phyloP scores from a whole-genome alignment of 2,797 vertebrate species.

The Hyperoplus lanceolatus region DNA sequence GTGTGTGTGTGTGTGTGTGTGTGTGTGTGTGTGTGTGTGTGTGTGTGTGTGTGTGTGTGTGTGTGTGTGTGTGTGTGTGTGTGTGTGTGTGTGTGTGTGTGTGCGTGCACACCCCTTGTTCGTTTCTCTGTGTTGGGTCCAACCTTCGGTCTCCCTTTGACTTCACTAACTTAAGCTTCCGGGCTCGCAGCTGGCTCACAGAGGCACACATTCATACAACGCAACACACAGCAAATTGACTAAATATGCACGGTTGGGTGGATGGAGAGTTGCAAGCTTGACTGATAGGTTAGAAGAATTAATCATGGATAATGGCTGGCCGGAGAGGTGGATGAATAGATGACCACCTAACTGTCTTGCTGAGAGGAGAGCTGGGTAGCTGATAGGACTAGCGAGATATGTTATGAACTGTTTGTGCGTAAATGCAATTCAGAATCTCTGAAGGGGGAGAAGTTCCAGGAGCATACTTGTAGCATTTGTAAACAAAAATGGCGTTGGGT shows the following conservation, averaged over 20 bases:
- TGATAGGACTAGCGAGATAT: neutral
- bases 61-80: constrained; percentile 8
- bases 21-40: constrained; percentile 20
- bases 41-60: constrained; percentile 5
- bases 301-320: constrained; percentile 8
- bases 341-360: constrained; percentile 1
- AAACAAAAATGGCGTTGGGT: neutral
- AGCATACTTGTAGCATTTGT: neutral
- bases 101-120: constrained; percentile 40
- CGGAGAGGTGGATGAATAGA: constrained; percentile 17
- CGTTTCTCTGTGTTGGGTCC: constrained; percentile 66
- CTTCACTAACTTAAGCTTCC: constrained; percentile 74
- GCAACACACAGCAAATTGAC: constrained; percentile 30
- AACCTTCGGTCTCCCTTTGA: constrained; percentile 68
- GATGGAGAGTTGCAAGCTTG: constrained; percentile 13
- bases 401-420: too few species aligned
- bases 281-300: constrained; percentile 31
- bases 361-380: constrained; percentile 7
- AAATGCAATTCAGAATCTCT: neutral
- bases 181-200: constrained; percentile 78
- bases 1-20: too few species aligned
- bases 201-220: constrained; percentile 34
- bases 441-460: neutral
- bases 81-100: constrained; percentile 1
- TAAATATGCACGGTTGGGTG: constrained; percentile 30